Evolutionary conservation across 1,140 invertebrate genomes (phyloP).

Genomic region (Drosophila nikananu): DNA sequence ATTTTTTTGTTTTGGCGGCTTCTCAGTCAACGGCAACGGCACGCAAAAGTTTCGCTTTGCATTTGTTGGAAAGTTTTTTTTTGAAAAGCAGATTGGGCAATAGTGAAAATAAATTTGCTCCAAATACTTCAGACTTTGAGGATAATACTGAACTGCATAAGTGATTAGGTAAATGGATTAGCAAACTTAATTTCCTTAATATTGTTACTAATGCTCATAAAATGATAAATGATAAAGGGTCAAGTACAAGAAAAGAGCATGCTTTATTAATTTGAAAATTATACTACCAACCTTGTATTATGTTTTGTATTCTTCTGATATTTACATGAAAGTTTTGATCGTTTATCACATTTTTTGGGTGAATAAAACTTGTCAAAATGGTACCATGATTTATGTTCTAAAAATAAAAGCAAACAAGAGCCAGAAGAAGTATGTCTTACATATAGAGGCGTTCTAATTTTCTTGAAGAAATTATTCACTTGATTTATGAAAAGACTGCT

Average conservation of each 20-base stretch:
- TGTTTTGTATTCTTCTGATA: too few relatives aligned
- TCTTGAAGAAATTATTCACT: not conserved
- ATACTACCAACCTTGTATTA: too few relatives aligned
- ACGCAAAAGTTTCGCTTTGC: slow-evolving; percentile 80
- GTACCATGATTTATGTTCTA: slow-evolving; percentile 6
- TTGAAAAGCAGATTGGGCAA: slow-evolving; percentile 55
- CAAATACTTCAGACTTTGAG: slow-evolving; percentile 22
- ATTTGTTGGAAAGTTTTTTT: slow-evolving; percentile 59
- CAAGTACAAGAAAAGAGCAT: not conserved
- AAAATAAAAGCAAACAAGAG: slow-evolving; percentile 5
- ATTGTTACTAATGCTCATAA: rapidly evolving
- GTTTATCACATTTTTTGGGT: not conserved
- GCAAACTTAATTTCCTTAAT: not conserved
- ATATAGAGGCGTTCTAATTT: not conserved
- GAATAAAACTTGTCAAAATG: not conserved
- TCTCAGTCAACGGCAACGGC: slow-evolving; percentile 67
- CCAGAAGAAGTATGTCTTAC: not conserved
- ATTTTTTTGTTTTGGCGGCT: slow-evolving; percentile 72
- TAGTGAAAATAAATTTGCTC: slow-evolving; percentile 14
- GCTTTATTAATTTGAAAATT: not conserved
- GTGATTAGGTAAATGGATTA: not conserved
- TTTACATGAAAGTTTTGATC: not conserved
- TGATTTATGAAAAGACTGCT: not conserved
- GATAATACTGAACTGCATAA: slow-evolving; percentile 13
- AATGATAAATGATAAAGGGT: not conserved